These are phyloP conservation scores for Cyprinodon tularosa DNA, from an alignment of 2,113 vertebrate species.

Conservation along the genomic window DNA sequence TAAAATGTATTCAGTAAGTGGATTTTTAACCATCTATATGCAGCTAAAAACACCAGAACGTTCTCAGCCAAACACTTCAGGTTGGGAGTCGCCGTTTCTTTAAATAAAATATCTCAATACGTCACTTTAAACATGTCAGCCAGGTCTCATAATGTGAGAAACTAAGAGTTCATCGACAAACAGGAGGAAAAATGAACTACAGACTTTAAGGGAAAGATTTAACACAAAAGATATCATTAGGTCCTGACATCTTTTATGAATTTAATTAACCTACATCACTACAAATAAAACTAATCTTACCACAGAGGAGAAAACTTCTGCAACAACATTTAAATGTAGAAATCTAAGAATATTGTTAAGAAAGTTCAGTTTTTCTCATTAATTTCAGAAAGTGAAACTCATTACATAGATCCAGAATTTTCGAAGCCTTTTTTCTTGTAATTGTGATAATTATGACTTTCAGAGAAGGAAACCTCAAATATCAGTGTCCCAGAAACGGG, in stretches of 20 bases:
- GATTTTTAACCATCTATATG: not conserved
- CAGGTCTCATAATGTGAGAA: not conserved
- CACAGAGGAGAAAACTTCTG: not conserved
- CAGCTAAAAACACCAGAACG: not conserved
- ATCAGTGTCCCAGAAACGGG: too few species aligned
- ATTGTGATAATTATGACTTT: too few species aligned
- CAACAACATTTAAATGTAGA: not conserved
- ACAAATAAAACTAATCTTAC: not conserved
- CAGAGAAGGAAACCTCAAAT: too few species aligned
- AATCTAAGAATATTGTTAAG: not conserved
- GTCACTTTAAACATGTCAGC: conserved; percentile 39
- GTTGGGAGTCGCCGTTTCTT: not conserved
- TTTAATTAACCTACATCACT: not conserved
- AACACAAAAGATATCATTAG: not conserved
- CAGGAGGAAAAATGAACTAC: conserved; percentile 12
- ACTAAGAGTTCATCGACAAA: conserved; percentile 11
- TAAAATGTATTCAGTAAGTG: not conserved
- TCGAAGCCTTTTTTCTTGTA: too few species aligned
- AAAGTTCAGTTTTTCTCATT: not conserved
- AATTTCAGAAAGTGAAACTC: not conserved
- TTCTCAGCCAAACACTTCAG: not conserved
- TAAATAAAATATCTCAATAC: conserved; percentile 18
- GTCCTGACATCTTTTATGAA: not conserved
- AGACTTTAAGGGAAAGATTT: not conserved
- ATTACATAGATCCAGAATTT: too few species aligned